Percentiles rank a stretch among this genome's conserved stretches.
phyloP scores from a whole-genome alignment of 2,797 vertebrate species.

The Taeniopygia guttata region DNA sequence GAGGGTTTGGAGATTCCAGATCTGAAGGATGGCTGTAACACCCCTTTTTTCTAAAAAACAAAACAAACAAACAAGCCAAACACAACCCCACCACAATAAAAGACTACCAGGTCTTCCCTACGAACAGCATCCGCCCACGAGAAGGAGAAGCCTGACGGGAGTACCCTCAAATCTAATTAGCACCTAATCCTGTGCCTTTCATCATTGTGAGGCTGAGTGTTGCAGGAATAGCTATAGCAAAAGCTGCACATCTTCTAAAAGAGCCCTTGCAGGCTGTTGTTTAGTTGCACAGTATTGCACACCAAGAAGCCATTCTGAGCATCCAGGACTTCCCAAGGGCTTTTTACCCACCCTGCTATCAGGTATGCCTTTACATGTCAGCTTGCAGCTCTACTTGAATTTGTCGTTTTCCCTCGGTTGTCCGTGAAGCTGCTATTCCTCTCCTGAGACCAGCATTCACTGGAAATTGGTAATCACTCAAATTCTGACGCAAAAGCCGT shows the following conservation, averaged over 20 bases:
- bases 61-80: not conserved
- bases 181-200: not conserved
- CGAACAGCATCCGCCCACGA: not conserved
- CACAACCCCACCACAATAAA: not conserved
- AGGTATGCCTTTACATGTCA: not conserved
- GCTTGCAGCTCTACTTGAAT: not conserved
- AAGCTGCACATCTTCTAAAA: not conserved
- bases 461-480: not conserved
- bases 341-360: not conserved
- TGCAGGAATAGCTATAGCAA: not conserved
- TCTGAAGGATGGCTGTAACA: not conserved
- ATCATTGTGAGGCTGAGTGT: not conserved
- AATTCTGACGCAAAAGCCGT: not conserved
- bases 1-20: not conserved
- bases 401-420: not conserved
- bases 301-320: not conserved
- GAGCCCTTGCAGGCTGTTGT: not conserved
- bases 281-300: not conserved
- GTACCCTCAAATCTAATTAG: slow-evolving; percentile 25
- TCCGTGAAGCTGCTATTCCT: not conserved
- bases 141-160: not conserved
- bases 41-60: not conserved
- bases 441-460: not conserved
- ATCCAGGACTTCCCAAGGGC: not conserved
- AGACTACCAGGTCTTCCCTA: not conserved